Evolutionary conservation across 2,888 invertebrate species (phyloP).

Genomic region (Leptarthrus brevirostris): DNA sequence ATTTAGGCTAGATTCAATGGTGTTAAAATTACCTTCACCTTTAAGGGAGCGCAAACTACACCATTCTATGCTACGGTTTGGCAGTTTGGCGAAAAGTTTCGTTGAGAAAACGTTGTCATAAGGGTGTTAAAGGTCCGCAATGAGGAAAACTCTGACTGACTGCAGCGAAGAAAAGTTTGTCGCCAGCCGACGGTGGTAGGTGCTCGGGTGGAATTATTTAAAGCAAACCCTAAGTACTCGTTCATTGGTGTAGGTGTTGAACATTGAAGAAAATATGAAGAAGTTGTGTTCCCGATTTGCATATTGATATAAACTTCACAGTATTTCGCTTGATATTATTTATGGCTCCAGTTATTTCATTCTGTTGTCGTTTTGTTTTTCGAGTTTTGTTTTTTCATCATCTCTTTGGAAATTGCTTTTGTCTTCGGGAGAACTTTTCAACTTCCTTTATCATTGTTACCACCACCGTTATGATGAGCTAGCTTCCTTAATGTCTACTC

Average conservation of each 20-base stretch:
- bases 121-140: not conserved
- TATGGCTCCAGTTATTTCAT: constrained; percentile 37
- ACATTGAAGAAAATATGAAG: constrained; percentile 24
- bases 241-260: not conserved
- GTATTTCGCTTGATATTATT: constrained; percentile 38
- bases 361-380: constrained; percentile 40
- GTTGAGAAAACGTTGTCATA: too few species aligned
- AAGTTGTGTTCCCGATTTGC: constrained; percentile 39
- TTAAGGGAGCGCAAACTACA: not conserved
- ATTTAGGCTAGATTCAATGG: not conserved
- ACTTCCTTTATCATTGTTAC: not conserved
- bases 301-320: constrained; percentile 44
- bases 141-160: not conserved
- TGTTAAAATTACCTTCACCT: not conserved
- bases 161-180: not conserved
- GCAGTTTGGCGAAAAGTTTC: too few species aligned
- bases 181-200: not conserved
- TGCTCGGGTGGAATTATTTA: not conserved
- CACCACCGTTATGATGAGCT: not conserved
- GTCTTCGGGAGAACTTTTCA: constrained; percentile 14
- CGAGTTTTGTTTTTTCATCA: constrained; percentile 3
- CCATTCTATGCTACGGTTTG: not conserved
- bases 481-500: not conserved
- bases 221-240: too few species aligned
- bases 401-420: constrained; percentile 33